Base-by-base conservation (phyloP, 2,113 vertebrate species). In the Theristicus caerulescens region DNA sequence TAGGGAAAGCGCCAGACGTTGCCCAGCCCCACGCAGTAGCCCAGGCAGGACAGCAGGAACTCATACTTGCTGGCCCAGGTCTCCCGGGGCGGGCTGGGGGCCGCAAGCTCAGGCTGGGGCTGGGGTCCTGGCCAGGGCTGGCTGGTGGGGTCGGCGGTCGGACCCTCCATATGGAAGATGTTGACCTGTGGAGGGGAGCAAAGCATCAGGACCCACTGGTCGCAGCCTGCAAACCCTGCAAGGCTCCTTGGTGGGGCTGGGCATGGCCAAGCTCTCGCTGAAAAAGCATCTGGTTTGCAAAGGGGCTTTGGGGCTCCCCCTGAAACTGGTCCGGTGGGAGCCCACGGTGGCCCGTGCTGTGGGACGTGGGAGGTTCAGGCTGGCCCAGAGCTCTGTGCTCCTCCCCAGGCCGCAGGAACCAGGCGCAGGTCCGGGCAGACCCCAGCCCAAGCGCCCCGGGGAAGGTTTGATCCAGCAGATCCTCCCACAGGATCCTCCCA, bases 1-100 rank as follows among this genome's bases (percentile, higher is more conserved):
- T 99, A 99, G 25, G 99, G 99, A 93, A 99, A 99, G 92, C 99
- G 98, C 99, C 99, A 99, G 92, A 99, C 98, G 27, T 99, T 99
- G 52, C 99, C 99, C 55, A 99, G 98, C 36, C 99, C 99, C 65
- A 99, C 99, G 0, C 99, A 99, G 96, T 99, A 99, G 97, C 99
- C 99, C 92, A 99, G 90, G 82, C 98, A 99, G 93, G 98, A 98
- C 27, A 99, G 98, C 91, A 99, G 97, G 97, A 99, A 99, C 94
- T 99, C 97, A 11, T 98, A 98, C 91, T 98, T 98, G 40, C 98
- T 94, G 0, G 97, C 98, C 99, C 99, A 99, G 69, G 98, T 98
- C 98, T 96, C 73, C 86, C 40, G 6, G 31, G 25, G 38, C 0
- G 11, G 36, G 34, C 36, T 17, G 22, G 88, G 24, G 51, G 81